Conservation (phyloP, 2,888 invertebrate species). For the Sesamia inferens region DNA sequence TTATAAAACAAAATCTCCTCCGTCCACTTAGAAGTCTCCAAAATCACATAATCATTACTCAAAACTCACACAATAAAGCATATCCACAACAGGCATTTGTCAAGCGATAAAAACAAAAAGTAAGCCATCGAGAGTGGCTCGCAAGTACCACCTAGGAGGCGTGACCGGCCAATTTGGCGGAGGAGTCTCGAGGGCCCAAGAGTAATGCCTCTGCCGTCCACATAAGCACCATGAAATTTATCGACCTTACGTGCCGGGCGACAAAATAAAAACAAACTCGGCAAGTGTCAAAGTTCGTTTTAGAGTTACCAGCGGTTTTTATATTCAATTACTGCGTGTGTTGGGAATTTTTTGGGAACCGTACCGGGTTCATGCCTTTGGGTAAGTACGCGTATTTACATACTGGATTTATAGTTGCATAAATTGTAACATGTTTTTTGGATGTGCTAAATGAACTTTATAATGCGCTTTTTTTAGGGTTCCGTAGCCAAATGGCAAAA, state of each 20-base stretch:
- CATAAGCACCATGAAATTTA: conserved; percentile 85
- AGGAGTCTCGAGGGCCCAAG: conserved; percentile 74
- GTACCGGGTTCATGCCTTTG: conserved; percentile 48
- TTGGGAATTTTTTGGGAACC: conserved; percentile 51
- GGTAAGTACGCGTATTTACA: conserved; percentile 50
- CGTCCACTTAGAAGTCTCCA: conserved; percentile 13
- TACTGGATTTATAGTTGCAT: conserved; percentile 43
- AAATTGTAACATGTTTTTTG: conserved; percentile 1
- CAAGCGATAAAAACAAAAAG: conserved; percentile 68
- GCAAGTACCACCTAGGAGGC: conserved; percentile 70
- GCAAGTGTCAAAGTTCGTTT: conserved; percentile 78
- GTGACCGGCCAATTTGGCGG: conserved; percentile 80
- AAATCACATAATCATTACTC: conserved; percentile 51
- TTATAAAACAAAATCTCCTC: conserved; percentile 9
- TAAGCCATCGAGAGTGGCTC: conserved; percentile 64
- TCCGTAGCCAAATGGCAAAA: no score
- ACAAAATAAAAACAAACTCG: conserved; percentile 81
- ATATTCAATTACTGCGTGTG: conserved; percentile 65
- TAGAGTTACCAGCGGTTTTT: conserved; percentile 62
- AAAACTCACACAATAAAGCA: conserved; percentile 59
- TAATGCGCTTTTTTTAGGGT: background rate
- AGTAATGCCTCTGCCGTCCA: conserved; percentile 81
- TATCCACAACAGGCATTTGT: conserved; percentile 64
- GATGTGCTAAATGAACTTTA: background rate
- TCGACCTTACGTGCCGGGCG: conserved; percentile 81